A percentile compares a stretch with the other conserved stretches of the same genome.
These are phyloP conservation scores for Phyllopteryx taeniolatus DNA, from an alignment of 2,113 vertebrate genomes.

Conservation along the genomic window DNA sequence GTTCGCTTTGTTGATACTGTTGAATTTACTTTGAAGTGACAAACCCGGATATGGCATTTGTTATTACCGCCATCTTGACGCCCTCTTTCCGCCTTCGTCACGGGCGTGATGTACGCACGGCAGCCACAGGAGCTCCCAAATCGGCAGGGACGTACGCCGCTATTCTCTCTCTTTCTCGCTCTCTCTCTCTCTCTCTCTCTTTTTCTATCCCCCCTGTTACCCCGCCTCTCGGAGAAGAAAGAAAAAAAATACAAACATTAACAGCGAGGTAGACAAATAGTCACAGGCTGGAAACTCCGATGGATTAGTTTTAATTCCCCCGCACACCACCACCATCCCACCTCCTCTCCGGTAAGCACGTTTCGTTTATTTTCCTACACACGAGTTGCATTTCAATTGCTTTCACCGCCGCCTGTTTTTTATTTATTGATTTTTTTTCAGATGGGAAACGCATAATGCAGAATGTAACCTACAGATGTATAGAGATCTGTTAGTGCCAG, in stretches of 20 bases:
- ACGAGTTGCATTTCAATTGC: constrained; percentile 51
- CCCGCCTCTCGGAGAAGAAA: background rate
- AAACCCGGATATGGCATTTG: background rate
- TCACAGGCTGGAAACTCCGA: constrained; percentile 1
- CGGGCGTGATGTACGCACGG: constrained; percentile 67
- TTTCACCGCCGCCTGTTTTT: constrained; percentile 29
- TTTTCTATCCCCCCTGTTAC: background rate
- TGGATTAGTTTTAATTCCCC: constrained; percentile 14
- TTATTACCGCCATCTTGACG: background rate
- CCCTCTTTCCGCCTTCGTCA: constrained; percentile 41
- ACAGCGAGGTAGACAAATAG: background rate
- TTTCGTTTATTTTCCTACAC: constrained; percentile 11
- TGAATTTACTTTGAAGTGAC: constrained; percentile 30
- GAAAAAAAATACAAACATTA: constrained; percentile 39
- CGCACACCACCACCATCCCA: constrained; percentile 5
- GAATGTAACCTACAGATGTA: background rate
- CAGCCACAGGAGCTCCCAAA: constrained; percentile 65
- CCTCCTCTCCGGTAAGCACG: constrained; percentile 62
- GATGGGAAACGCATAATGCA: constrained; percentile 41
- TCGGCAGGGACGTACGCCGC: constrained; percentile 56
- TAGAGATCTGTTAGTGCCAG: background rate
- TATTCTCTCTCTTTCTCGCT: constrained; percentile 37
- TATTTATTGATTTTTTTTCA: background rate
- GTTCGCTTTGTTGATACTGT: accelerated
- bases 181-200: background rate